Percentiles rank a stretch among this genome's conserved stretches.
phyloP scores from a whole-genome alignment of 1,140 invertebrate species.

The Hyles vespertilio region DNA sequence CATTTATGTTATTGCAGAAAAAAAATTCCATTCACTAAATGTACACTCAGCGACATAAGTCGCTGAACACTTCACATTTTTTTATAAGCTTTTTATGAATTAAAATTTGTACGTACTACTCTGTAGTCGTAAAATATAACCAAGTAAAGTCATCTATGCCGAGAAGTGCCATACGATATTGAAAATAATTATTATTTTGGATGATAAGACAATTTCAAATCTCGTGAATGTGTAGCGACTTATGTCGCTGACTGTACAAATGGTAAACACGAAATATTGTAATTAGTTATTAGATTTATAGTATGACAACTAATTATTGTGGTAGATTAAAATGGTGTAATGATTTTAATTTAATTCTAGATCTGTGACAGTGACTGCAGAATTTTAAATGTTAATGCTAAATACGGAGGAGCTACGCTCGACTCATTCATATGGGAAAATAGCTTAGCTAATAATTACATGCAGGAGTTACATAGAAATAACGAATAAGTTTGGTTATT shows the following conservation, averaged over 20 bases:
- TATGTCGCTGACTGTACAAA: too few species aligned
- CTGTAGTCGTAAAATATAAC: too few species aligned
- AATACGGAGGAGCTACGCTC: slow-evolving; percentile 35
- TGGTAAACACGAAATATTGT: slow-evolving; percentile 12
- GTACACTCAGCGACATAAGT: too few species aligned
- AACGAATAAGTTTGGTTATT: too few species aligned
- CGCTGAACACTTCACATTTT: too few species aligned
- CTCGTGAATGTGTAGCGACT: too few species aligned
- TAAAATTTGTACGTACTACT: too few species aligned
- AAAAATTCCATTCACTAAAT: slow-evolving; percentile 11
- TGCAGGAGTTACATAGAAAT: slow-evolving; percentile 14
- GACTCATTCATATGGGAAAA: slow-evolving; percentile 40
- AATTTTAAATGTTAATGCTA: slow-evolving; percentile 15
- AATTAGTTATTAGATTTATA: background rate
- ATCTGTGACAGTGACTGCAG: slow-evolving; percentile 30
- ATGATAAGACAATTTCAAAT: too few species aligned
- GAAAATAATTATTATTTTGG: too few species aligned
- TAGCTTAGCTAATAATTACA: slow-evolving; percentile 16
- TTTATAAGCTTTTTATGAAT: too few species aligned
- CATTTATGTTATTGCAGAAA: slow-evolving; percentile 13
- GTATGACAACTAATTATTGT: background rate
- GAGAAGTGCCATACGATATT: too few species aligned
- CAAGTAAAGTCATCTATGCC: too few species aligned
- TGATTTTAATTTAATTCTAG: slow-evolving; percentile 22
- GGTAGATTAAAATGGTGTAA: slow-evolving; percentile 3